These are phyloP conservation scores for Trissonchulus latispiculum DNA, from an alignment of 2,888 invertebrate genomes.

Conservation along the genomic window DNA sequence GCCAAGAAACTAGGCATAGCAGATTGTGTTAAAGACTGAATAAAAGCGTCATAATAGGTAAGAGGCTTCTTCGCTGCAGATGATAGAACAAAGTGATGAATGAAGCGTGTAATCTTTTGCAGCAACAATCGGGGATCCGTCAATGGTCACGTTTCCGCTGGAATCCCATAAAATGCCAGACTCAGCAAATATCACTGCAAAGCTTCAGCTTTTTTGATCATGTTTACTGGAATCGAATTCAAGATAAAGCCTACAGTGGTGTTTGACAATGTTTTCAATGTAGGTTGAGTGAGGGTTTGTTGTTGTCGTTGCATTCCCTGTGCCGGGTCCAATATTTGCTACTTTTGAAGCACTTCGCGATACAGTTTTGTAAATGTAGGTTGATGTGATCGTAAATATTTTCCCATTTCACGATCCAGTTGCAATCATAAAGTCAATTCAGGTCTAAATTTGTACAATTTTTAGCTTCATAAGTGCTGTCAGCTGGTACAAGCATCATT, in stretches of 20 bases:
- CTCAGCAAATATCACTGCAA: no score
- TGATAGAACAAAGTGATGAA: not conserved
- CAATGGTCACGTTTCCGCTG: not conserved
- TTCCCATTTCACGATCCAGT: slow-evolving; percentile 2
- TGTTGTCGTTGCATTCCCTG: no score
- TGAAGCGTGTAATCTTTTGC: not conserved
- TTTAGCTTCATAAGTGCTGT: no score
- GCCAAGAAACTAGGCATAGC: no score
- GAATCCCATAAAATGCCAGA: not conserved
- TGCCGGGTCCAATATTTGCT: no score
- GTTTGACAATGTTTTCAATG: no score
- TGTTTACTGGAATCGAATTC: no score
- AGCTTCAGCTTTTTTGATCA: no score
- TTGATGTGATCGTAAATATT: not conserved
- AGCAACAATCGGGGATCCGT: not conserved
- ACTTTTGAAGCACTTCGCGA: not conserved
- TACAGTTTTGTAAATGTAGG: not conserved
- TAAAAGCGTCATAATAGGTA: not conserved
- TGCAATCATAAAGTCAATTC: not conserved
- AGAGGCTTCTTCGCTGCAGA: not conserved
- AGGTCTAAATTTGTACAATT: not conserved
- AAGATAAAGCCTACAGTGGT: no score
- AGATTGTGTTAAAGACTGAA: no score
- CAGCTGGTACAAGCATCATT: not conserved
- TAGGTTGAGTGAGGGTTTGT: no score